phyloP scores from a whole-genome alignment of 1,140 invertebrate genomes.

The Drosophila pectinifera region DNA sequence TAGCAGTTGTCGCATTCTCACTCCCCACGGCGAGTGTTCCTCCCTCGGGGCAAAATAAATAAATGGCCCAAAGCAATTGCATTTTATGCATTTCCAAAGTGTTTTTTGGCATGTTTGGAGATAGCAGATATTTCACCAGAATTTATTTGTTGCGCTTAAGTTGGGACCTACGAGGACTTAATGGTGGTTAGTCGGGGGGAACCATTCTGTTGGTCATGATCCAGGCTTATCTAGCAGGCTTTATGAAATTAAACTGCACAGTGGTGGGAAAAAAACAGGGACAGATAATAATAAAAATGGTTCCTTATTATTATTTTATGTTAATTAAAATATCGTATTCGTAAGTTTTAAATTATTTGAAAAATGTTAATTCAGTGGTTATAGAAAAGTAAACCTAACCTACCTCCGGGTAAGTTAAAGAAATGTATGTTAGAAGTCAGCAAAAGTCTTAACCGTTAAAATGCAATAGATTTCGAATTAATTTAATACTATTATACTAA shows the following conservation, averaged over 20 bases:
- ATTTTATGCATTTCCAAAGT: conserved; percentile 77
- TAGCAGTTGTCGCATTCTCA: conserved; percentile 44
- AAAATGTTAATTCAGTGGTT: no score
- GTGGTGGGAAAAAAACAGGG: conserved; percentile 11
- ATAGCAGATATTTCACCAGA: conserved; percentile 41
- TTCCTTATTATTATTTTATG: no score
- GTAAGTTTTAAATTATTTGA: no score
- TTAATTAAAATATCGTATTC: no score
- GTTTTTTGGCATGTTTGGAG: conserved; percentile 68
- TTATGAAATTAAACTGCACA: not conserved
- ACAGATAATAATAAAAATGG: no score
- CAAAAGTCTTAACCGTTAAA: not conserved
- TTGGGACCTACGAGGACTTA: conserved; percentile 2
- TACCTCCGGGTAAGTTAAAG: no score
- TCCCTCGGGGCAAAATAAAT: conserved; percentile 8
- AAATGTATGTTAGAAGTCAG: not conserved
- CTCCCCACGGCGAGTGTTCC: no score
- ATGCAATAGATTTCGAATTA: no score
- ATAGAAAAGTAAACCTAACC: no score
- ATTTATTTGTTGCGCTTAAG: conserved; percentile 57
- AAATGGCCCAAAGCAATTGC: conserved; percentile 66
- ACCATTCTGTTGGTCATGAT: conserved; percentile 12
- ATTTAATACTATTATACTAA: no score
- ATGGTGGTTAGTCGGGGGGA: conserved; percentile 4
- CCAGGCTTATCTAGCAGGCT: conserved; percentile 14